Evolutionary conservation across 2,797 vertebrate genomes (phyloP), one percentile per base, ranked within the genome.

Genomic region (Oreortyx pictus): DNA sequence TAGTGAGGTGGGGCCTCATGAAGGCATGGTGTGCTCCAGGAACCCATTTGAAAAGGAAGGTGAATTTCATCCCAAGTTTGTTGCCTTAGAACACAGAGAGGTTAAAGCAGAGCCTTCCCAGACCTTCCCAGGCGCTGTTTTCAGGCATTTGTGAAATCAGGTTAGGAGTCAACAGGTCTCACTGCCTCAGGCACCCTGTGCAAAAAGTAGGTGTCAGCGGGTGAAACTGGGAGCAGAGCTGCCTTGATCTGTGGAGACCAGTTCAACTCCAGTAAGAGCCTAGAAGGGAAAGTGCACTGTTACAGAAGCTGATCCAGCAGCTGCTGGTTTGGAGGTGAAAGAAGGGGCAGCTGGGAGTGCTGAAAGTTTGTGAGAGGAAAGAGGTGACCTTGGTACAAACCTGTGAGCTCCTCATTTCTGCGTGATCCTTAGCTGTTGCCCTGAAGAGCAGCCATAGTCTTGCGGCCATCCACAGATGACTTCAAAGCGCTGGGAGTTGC

Each of bases 361-460:
- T 12, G 5, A 27, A 43, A 84, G 47, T 44, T 5, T 60, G 5
- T 60, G 31, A 31, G 39, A 82, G 16, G 19, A 67, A 24, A 11
- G 20, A 73, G 27, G 7, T 75, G 37, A 50, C 39, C 54, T 27
- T 81, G 8, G 62, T 56, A 16, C 4, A 72, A 56, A 67, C 57
- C 57, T 72, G 44, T 19, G 6, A 73, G 29, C 11, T 64, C 24
- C 56, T 74, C 62, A 43, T 27, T 47, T 25, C 18, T 60, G 6
- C 37, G 81, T 61, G 31, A 22, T 44, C 19, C 57, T 66, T 19
- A 61, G 9, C 6, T 47, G 18, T 54, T 35, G 59, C 37, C 52
- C 6, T 62, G 9, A 67, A 54, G 3, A 1, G 1, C 20, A 78
- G 44, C n/a, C 18, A 2, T 11, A 35, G 56, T 1, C 5, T 65